Percentiles rank a stretch among this genome's conserved stretches.
phyloP scores from a whole-genome alignment of 2,797 vertebrate species.

The Eurystomus glaucurus region DNA sequence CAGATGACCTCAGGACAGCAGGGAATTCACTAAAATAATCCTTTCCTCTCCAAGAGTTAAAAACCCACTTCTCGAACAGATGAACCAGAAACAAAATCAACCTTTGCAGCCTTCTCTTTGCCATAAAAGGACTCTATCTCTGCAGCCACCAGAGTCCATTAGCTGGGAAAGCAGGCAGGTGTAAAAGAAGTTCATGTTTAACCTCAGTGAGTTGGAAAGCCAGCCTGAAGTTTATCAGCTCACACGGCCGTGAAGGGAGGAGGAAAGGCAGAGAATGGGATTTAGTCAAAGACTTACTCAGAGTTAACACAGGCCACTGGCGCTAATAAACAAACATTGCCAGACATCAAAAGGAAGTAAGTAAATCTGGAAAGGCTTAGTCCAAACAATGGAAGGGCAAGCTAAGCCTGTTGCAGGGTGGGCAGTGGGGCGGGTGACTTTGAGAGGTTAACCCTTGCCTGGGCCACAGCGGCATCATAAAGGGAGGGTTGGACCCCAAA shows the following conservation, averaged over 20 bases:
- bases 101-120: conserved; percentile 38
- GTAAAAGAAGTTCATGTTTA: conserved; percentile 77
- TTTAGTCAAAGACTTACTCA: conserved; percentile 84
- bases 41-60: conserved; percentile 39
- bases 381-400: conserved; percentile 81
- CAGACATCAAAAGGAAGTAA: conserved; percentile 89
- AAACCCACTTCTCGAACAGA: conserved; percentile 12
- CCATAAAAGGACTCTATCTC: conserved; percentile 52
- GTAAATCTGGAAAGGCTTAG: conserved; percentile 80
- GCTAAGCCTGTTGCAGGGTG: conserved; percentile 56
- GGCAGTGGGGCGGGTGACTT: conserved; percentile 59
- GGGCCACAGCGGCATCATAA: not conserved
- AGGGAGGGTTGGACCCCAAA: not conserved
- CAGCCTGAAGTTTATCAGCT: conserved; percentile 76
- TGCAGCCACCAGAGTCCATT: conserved; percentile 42
- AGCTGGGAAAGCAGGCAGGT: conserved; percentile 71
- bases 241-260: conserved; percentile 74
- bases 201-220: conserved; percentile 72
- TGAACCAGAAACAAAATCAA: not conserved
- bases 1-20: conserved; percentile 5
- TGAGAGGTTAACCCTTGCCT: conserved; percentile 77
- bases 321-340: conserved; percentile 92
- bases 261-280: conserved; percentile 77
- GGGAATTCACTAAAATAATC: conserved; percentile 26
- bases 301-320: conserved; percentile 88